Conservation (phyloP, 1,140 invertebrate species). For the Dendroctonus ponderosae region DNA sequence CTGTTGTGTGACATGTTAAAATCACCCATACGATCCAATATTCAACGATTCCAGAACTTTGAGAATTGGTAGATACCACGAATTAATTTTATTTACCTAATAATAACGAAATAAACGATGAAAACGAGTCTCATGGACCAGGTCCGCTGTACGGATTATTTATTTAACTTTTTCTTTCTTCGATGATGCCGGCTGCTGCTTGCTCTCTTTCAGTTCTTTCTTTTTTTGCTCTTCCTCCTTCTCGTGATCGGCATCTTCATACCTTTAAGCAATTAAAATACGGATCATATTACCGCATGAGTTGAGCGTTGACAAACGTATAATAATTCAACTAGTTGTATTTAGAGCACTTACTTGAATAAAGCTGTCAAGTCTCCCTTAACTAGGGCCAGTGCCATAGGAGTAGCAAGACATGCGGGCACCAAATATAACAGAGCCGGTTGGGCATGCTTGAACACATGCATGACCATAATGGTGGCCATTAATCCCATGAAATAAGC, state of each 20-base stretch:
- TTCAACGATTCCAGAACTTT: too few species aligned
- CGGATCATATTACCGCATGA: neutral
- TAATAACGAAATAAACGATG: too few species aligned
- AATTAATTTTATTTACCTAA: too few species aligned
- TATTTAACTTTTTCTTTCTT: conserved; percentile 35
- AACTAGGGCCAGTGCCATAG: conserved; percentile 80
- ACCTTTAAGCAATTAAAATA: conserved; percentile 25
- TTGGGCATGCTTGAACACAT: conserved; percentile 98
- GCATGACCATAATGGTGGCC: conserved; percentile 96
- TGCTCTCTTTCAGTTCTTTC: conserved; percentile 27
- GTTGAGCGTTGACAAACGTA: neutral
- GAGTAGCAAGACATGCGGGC: conserved; percentile 90
- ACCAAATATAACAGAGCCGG: conserved; percentile 97
- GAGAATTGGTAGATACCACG: too few species aligned
- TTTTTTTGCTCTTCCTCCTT: conserved; percentile 32
- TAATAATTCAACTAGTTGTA: neutral
- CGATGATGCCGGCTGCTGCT: conserved; percentile 18
- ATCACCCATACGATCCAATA: too few species aligned
- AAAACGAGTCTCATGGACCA: too few species aligned
- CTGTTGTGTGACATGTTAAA: too few species aligned
- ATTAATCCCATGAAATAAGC: conserved; percentile 94
- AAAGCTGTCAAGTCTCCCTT: conserved; percentile 89
- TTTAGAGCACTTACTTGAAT: conserved; percentile 77
- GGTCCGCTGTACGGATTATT: neutral
- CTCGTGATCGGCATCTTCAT: conserved; percentile 36